These are phyloP conservation scores for Artibeus jamaicensis DNA, from an alignment of 2,797 vertebrate species.

Conservation along the genomic window DNA sequence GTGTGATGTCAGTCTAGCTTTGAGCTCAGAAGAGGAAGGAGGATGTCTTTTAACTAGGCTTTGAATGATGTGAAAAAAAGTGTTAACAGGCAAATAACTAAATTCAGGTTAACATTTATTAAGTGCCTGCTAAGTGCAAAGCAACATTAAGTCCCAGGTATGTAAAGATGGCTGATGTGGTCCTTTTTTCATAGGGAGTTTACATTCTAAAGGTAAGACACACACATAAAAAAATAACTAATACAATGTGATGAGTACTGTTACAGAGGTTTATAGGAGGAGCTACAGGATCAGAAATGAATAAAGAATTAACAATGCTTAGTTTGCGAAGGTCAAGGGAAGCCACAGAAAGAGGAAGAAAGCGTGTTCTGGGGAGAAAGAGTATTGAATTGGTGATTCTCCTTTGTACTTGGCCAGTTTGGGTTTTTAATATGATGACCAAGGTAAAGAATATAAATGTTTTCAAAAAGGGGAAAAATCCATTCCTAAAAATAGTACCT, in stretches of 20 bases:
- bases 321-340: not conserved
- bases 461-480: not conserved
- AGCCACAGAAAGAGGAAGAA: not conserved
- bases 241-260: not conserved
- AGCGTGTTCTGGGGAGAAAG: not conserved
- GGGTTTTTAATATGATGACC: not conserved
- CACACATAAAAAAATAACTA: not conserved
- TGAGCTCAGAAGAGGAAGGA: not conserved
- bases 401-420: not conserved
- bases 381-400: not conserved
- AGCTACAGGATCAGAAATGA: not conserved
- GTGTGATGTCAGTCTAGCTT: slow-evolving; percentile 9
- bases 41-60: not conserved
- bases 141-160: not conserved
- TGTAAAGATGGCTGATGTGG: not conserved
- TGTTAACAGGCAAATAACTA: not conserved
- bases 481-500: not conserved
- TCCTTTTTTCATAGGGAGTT: not conserved
- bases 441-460: not conserved
- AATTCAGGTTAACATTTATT: slow-evolving; percentile 7
- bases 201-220: not conserved
- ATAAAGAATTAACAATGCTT: not conserved
- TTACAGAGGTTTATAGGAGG: not conserved
- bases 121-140: not conserved
- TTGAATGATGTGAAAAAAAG: not conserved